Evolutionary conservation across 2,113 vertebrate genomes (phyloP).

Genomic region (Pholis gunnellus): DNA sequence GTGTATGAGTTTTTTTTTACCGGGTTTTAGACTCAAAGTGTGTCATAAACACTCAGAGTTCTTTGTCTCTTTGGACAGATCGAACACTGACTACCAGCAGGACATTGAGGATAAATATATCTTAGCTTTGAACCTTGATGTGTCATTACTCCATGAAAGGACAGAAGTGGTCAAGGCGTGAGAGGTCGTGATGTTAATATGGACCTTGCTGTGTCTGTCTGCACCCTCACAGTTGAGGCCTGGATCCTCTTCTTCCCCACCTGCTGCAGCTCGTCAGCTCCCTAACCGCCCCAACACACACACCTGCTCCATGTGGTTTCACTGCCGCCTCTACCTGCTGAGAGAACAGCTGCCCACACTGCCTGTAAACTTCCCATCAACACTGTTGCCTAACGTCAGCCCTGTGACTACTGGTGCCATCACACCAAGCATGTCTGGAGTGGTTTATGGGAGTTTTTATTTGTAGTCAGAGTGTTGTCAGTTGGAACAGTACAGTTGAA

Average conservation of each 20-base stretch:
- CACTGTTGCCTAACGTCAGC: constrained; percentile 17
- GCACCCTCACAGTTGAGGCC: constrained; percentile 16
- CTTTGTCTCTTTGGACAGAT: background rate
- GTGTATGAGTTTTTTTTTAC: background rate
- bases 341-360: constrained; percentile 63
- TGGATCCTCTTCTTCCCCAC: constrained; percentile 76
- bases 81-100: background rate
- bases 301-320: constrained; percentile 54
- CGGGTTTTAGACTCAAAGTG: background rate
- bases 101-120: constrained; percentile 9
- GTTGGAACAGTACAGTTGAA: background rate
- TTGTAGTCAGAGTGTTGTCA: background rate
- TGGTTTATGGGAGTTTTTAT: constrained; percentile 5
- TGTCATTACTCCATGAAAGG: constrained; percentile 18
- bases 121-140: constrained; percentile 39
- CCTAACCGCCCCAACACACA: constrained; percentile 5
- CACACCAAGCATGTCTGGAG: background rate
- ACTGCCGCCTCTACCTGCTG: constrained; percentile 63
- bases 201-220: constrained; percentile 31
- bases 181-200: constrained; percentile 31
- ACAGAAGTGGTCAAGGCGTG: background rate
- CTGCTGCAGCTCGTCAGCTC: constrained; percentile 87
- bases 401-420: background rate
- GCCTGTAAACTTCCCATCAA: constrained; percentile 43
- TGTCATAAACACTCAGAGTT: background rate